These are phyloP conservation scores for Acanthurus tractus DNA, from an alignment of 2,797 vertebrate genomes.

Conservation along the genomic window DNA sequence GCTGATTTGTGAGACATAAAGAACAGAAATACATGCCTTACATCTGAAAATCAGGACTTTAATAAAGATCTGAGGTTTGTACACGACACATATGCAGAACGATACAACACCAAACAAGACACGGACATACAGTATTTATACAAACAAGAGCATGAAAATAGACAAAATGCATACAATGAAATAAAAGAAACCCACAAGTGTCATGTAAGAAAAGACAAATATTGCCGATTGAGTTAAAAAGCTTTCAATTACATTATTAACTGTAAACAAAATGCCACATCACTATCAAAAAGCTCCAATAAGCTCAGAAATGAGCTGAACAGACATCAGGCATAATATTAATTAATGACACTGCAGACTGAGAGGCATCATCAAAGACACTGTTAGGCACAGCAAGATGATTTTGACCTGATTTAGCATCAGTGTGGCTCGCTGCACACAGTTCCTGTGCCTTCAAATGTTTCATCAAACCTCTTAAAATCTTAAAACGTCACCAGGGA, in stretches of 20 bases:
- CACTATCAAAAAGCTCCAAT: conserved; percentile 65
- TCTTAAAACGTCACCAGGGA: conserved; percentile 25
- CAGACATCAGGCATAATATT: conserved; percentile 72
- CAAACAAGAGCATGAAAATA: conserved; percentile 48
- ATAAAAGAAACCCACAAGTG: conserved; percentile 4
- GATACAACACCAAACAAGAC: conserved; percentile 70
- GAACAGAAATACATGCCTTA: conserved; percentile 30
- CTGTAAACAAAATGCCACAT: conserved; percentile 57
- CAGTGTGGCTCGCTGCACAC: conserved; percentile 31
- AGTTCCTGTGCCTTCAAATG: conserved; percentile 31
- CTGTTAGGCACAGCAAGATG: conserved; percentile 47
- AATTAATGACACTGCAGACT: conserved; percentile 60
- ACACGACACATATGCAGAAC: conserved; percentile 67
- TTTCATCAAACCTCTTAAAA: conserved; percentile 36
- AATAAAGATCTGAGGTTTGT: conserved; percentile 66
- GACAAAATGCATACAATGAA: conserved; percentile 52
- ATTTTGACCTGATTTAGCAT: conserved; percentile 65
- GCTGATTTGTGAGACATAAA: background rate
- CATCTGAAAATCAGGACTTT: conserved; percentile 74
- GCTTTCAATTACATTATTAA: conserved; percentile 44
- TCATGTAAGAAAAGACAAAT: conserved; percentile 50
- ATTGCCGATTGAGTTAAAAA: conserved; percentile 40
- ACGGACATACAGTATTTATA: conserved; percentile 56
- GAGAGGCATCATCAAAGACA: conserved; percentile 63
- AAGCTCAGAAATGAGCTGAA: conserved; percentile 60